Evolutionary conservation across 2,888 invertebrate genomes (phyloP).

Genomic region (Holacanthella duospinosa): DNA sequence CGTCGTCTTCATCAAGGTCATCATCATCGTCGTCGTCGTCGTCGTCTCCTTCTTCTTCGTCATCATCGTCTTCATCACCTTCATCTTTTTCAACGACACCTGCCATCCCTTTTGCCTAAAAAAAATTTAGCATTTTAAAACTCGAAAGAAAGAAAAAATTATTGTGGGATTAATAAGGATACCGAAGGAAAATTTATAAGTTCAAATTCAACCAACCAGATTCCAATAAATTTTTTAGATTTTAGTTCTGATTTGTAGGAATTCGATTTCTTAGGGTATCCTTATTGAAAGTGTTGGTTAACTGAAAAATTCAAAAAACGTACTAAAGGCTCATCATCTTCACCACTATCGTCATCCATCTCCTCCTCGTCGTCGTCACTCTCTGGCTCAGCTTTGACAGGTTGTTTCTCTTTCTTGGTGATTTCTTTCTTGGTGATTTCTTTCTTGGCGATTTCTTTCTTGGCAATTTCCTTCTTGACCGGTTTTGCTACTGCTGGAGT

Average conservation of each 20-base stretch:
- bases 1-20: slow-evolving; percentile 15
- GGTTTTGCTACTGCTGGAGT: slow-evolving; percentile 1
- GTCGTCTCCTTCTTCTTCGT: slow-evolving; percentile 16
- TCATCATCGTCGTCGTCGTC: slow-evolving; percentile 17
- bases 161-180: too few species aligned
- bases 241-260: too few species aligned
- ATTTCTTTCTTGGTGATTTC: background rate
- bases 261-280: too few species aligned
- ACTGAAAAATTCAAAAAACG: background rate
- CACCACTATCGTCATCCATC: slow-evolving; percentile 20
- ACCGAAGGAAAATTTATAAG: too few species aligned
- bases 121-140: too few species aligned
- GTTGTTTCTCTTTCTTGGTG: slow-evolving; percentile 12
- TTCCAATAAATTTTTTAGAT: too few species aligned
- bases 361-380: slow-evolving; percentile 17
- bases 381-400: slow-evolving; percentile 6
- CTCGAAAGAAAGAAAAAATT: too few species aligned
- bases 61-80: slow-evolving; percentile 19
- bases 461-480: slow-evolving; percentile 1
- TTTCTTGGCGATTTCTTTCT: background rate
- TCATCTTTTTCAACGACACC: slow-evolving; percentile 8
- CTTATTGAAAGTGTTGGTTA: too few species aligned
- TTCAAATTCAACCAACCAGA: too few species aligned
- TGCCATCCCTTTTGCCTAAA: background rate
- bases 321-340: slow-evolving; percentile 6